Evolutionary conservation across 2,113 vertebrate species (phyloP).

Genomic region (Myotis lucifugus): DNA sequence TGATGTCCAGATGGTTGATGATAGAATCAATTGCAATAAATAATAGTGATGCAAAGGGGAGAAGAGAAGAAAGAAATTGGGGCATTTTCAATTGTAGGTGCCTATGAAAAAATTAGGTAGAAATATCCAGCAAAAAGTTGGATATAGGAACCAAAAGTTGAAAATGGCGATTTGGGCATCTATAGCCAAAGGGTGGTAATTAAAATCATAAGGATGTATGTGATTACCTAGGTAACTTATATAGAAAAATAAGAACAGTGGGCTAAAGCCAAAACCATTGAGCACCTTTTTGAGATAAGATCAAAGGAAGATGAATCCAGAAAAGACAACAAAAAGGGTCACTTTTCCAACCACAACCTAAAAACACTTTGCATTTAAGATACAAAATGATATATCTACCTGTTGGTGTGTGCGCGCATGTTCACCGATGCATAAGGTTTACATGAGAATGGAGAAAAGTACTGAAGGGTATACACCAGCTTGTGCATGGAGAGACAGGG

Average conservation of each 20-base stretch:
- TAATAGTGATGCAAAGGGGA: neutral
- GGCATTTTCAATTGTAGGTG: neutral
- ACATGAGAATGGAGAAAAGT: neutral
- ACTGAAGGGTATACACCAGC: neutral
- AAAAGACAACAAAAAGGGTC: neutral
- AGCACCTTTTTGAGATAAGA: neutral
- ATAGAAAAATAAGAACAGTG: neutral
- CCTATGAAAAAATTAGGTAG: neutral
- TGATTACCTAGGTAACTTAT: neutral
- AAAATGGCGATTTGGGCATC: neutral
- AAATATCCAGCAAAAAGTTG: neutral
- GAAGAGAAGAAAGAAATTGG: neutral
- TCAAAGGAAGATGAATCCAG: neutral
- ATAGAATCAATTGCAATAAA: neutral
- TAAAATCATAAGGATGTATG: neutral
- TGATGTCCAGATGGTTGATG: neutral
- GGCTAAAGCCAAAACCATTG: neutral
- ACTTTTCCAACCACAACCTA: neutral
- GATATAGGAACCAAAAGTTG: neutral
- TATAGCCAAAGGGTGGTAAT: neutral
- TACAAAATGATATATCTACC: neutral
- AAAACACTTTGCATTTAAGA: neutral
- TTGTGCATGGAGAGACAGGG: neutral
- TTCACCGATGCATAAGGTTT: neutral
- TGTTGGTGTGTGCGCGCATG: neutral